Conservation (phyloP, 2,113 vertebrate genomes). For the Acrocephalus kingi region DNA sequence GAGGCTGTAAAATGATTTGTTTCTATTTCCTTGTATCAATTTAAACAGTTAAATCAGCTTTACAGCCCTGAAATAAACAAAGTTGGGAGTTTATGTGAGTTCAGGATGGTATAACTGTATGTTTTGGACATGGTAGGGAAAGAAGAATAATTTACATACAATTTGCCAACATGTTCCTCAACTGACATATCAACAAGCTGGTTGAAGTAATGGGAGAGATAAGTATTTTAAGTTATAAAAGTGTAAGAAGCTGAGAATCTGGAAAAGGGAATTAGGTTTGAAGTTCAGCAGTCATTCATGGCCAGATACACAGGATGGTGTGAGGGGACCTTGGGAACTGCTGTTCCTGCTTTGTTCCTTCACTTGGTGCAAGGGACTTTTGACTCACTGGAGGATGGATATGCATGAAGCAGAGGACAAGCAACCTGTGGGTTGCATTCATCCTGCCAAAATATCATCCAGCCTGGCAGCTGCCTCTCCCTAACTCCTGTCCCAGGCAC, state of each 20-base stretch:
- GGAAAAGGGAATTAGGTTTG: constrained; percentile 22
- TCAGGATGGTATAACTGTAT: constrained; percentile 18
- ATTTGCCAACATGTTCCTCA: constrained; percentile 27
- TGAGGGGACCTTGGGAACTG: neutral
- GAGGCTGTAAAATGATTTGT: constrained; percentile 54
- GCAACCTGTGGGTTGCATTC: fast-evolving
- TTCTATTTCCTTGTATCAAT: constrained; percentile 25
- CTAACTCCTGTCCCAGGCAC: neutral
- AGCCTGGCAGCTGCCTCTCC: neutral
- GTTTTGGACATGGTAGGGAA: constrained; percentile 25
- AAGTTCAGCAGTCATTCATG: neutral
- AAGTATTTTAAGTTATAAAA: constrained; percentile 22
- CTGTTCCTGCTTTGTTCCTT: neutral
- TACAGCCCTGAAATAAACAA: constrained; percentile 42
- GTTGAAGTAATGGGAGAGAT: constrained; percentile 59
- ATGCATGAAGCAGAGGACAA: neutral
- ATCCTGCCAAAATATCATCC: neutral
- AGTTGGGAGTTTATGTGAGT: constrained; percentile 5
- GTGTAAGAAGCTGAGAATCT: constrained; percentile 29
- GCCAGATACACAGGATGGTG: neutral
- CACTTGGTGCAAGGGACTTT: neutral
- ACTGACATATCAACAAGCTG: neutral
- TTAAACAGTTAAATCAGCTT: constrained; percentile 31
- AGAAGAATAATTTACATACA: constrained; percentile 11
- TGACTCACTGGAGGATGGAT: neutral